phyloP scores from a whole-genome alignment of 2,888 invertebrate species.

The Junonia oenone region DNA sequence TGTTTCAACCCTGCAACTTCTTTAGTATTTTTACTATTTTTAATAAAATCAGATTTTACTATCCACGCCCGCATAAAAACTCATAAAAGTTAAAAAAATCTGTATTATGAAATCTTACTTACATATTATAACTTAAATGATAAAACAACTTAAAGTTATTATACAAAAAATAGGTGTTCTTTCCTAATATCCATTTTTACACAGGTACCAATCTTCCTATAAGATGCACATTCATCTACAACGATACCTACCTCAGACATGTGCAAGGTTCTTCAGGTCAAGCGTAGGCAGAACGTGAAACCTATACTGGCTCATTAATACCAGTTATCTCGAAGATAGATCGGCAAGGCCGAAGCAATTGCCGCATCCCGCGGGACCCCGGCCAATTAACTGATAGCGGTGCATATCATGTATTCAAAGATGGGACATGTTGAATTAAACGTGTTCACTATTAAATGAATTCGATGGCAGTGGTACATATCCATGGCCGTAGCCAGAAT shows the following conservation, averaged over 20 bases:
- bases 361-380: conserved; percentile 37
- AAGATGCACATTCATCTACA: neutral
- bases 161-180: too few species aligned
- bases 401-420: conserved; percentile 11
- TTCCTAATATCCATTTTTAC: too few species aligned
- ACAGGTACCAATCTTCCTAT: neutral
- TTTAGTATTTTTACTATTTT: too few species aligned
- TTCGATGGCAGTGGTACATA: too few species aligned
- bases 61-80: too few species aligned
- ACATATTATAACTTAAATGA: too few species aligned
- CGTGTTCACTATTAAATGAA: neutral
- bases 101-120: too few species aligned
- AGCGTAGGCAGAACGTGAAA: conserved; percentile 21
- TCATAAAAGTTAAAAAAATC: too few species aligned
- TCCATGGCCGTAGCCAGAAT: too few species aligned
- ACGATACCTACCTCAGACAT: neutral
- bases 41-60: too few species aligned
- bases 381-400: conserved; percentile 28
- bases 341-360: conserved; percentile 41
- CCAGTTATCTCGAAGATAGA: conserved; percentile 31
- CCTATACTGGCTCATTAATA: conserved; percentile 27
- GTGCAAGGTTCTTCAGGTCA: conserved; percentile 10
- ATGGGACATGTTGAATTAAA: conserved; percentile 1
- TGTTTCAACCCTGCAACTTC: too few species aligned
- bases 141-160: too few species aligned